phyloP scores from a whole-genome alignment of 2,888 invertebrate species.

The Ochropleura plecta region DNA sequence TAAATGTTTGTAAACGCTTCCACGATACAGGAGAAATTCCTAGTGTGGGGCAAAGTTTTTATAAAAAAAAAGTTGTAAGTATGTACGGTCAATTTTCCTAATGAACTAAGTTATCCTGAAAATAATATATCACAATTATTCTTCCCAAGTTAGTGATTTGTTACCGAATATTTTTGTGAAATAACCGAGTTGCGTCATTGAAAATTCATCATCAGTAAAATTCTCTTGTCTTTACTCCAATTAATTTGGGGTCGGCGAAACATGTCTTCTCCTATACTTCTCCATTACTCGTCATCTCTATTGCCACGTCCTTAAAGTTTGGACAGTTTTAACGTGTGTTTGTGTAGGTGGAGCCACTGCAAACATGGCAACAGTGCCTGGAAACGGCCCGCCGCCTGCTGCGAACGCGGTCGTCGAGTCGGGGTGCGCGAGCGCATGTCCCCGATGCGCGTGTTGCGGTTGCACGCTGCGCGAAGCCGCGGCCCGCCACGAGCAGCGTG shows the following conservation, averaged over 20 bases:
- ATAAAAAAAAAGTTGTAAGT: too few relatives aligned
- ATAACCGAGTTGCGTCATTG: neutral
- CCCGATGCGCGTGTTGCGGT: constrained; percentile 83
- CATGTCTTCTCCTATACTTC: neutral
- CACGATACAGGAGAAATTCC: too few relatives aligned
- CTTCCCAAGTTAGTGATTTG: neutral
- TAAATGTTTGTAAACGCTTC: too few relatives aligned
- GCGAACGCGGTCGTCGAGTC: constrained; percentile 41
- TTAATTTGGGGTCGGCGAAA: neutral
- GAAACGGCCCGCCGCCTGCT: constrained; percentile 30
- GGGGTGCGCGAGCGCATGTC: constrained; percentile 75
- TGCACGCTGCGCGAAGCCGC: constrained; percentile 93
- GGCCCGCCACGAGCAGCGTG: constrained; percentile 94
- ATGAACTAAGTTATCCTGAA: neutral
- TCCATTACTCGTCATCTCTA: neutral
- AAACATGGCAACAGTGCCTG: constrained; percentile 59
- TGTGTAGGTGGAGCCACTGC: constrained; percentile 60
- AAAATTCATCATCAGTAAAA: neutral
- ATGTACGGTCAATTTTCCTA: neutral
- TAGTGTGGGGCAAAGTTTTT: too few relatives aligned
- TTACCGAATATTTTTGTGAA: neutral
- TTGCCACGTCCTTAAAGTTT: neutral
- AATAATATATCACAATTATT: too few relatives aligned
- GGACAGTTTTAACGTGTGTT: neutral
- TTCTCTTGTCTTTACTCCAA: neutral